Evolutionary conservation across 2,113 vertebrate species (phyloP).

Genomic region (Pedetes capensis): DNA sequence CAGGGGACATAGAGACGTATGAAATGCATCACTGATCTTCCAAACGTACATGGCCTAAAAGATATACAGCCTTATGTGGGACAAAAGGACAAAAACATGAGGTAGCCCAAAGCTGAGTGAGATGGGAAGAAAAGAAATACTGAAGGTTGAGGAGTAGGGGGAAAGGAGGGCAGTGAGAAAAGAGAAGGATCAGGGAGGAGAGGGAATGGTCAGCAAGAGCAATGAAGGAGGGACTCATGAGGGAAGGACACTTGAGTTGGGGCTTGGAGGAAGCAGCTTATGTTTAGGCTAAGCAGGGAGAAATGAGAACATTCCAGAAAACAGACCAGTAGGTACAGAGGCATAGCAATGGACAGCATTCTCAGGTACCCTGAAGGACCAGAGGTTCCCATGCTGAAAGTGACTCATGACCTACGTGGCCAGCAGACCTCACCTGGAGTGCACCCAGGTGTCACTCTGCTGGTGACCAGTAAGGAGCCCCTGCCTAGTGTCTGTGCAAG

Average conservation of each 20-base stretch:
- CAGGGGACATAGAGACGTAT: background rate
- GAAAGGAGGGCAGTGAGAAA: accelerated
- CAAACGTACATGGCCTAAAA: background rate
- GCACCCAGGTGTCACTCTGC: background rate
- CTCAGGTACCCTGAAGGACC: background rate
- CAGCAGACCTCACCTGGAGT: background rate
- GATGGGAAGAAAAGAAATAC: background rate
- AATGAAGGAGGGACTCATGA: background rate
- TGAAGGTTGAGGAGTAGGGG: background rate
- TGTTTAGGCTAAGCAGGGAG: background rate
- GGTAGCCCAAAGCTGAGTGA: background rate
- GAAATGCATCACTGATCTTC: background rate
- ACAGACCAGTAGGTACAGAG: background rate
- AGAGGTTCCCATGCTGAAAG: background rate
- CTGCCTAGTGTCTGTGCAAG: too few relatives aligned
- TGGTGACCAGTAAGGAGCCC: background rate
- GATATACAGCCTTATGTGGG: background rate
- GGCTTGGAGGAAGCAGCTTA: background rate
- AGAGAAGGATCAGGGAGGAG: background rate
- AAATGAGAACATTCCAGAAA: background rate
- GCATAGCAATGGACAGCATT: background rate
- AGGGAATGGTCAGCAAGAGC: too few relatives aligned
- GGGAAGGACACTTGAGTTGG: background rate
- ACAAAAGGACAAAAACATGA: background rate
- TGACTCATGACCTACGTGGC: background rate